These are phyloP conservation scores for Tetraodon nigroviridis DNA, from an alignment of 2,113 vertebrate genomes.

Conservation along the genomic window DNA sequence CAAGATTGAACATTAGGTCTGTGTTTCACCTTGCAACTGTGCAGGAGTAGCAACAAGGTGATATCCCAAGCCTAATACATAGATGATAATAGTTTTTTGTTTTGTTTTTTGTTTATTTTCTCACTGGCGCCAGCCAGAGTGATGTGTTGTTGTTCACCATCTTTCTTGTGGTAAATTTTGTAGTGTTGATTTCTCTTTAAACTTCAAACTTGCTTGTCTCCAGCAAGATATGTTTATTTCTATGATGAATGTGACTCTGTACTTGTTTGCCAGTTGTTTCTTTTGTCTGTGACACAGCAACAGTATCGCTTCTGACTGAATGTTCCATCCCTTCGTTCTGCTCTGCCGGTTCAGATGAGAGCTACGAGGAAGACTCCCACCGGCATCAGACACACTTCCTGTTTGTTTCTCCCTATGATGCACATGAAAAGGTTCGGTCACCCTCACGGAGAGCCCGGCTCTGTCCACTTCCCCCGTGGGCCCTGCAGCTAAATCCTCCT, in stretches of 20 bases:
- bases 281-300: too few relatives aligned
- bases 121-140: slow-evolving; percentile 42
- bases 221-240: too few relatives aligned
- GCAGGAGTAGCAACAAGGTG: slow-evolving; percentile 32
- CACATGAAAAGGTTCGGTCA: slow-evolving; percentile 37
- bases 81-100: slow-evolving; percentile 36
- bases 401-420: slow-evolving; percentile 8
- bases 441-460: slow-evolving; percentile 33
- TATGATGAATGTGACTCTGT: too few relatives aligned
- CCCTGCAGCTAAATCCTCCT: slow-evolving; percentile 48
- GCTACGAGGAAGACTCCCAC: not conserved
- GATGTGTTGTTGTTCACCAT: slow-evolving; percentile 20
- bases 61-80: slow-evolving; percentile 26
- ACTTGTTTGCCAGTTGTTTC: not conserved
- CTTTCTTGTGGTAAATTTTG: slow-evolving; percentile 1
- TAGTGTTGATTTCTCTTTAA: not conserved
- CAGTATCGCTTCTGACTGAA: too few relatives aligned
- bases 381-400: slow-evolving; percentile 3
- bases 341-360: not conserved
- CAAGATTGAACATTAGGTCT: slow-evolving; percentile 32
- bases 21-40: slow-evolving; percentile 28
- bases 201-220: slow-evolving; percentile 7
- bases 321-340: not conserved
- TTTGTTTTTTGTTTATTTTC: too few relatives aligned
- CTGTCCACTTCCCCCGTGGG: slow-evolving; percentile 36